Base-by-base conservation (phyloP, 2,797 vertebrate species). In the Lithobates sylvaticus region DNA sequence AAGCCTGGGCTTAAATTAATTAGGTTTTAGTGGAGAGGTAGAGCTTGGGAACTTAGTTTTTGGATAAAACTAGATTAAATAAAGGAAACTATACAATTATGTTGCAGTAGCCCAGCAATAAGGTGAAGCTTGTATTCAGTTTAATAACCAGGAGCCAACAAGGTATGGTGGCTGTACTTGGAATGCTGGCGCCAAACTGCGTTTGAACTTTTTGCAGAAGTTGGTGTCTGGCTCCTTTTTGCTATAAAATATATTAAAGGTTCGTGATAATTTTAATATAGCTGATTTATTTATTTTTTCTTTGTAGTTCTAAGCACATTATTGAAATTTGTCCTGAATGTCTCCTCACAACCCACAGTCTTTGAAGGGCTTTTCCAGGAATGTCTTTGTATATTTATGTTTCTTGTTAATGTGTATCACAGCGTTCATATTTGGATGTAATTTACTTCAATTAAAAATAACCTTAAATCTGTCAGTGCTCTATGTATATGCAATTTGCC, bases 21-120 rank as follows among this genome's bases (percentile, higher is more conserved):
- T 78, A 58, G 65, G 27, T 74, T 78, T 74, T 64, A 79, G 77
- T 72, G 29, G 21, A 54, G 58, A 64, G 69, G 64, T 47, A 64
- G 68, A 47, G 69, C 68, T 85, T 85, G 84, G 54, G 76, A 79
- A 85, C 39, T 34, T 71, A 74, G 84, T 74, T 67, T 79, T 67
- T 27, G 76, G 50, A 79, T 79, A 71, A 79, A 70, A 79, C 68
- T 85, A 58, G 69, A 73, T 85, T 85, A 26, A 32, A 72, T 18
- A 85, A 34, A 71, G 34, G 84, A 65, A 74, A 61, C 32, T 32
- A 32, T 36, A 54, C 23, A 27, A 27, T 73, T 39, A 44, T 54
- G 72, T 58, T 44, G 29, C 47, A 64, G 34, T 50, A 58, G 42
- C 75, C 65, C 74, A 10, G 27, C 10, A 15, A 36, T 58, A 47